These are phyloP conservation scores for Drosophila mimica DNA, from an alignment of 2,888 invertebrate genomes.

Conservation along the genomic window DNA sequence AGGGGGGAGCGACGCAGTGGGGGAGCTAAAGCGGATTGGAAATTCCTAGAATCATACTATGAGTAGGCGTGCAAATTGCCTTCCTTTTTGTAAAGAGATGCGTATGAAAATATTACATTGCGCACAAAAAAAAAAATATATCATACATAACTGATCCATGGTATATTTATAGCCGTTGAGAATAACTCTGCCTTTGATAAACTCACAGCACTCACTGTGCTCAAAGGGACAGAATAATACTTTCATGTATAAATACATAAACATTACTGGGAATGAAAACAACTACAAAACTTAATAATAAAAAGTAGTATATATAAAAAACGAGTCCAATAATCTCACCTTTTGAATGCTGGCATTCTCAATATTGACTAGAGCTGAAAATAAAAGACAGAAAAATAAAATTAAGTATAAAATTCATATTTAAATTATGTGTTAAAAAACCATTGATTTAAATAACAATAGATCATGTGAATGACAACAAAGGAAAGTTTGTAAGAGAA, in stretches of 20 bases:
- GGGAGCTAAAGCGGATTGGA: slow-evolving; percentile 26
- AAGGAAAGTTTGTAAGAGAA: slow-evolving; percentile 38
- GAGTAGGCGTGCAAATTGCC: slow-evolving; percentile 43
- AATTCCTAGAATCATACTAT: slow-evolving; percentile 30
- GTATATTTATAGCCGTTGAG: slow-evolving; percentile 7
- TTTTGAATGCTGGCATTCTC: neutral
- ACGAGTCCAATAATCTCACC: slow-evolving; percentile 39
- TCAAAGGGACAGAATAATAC: slow-evolving; percentile 12
- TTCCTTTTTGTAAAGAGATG: slow-evolving; percentile 15
- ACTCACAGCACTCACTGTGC: neutral
- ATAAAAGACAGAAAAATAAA: slow-evolving; percentile 6
- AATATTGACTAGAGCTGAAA: slow-evolving; percentile 40
- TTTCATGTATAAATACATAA: neutral
- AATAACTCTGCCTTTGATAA: slow-evolving; percentile 7
- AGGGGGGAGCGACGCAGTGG: neutral
- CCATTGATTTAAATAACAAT: slow-evolving; percentile 5
- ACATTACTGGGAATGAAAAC: neutral
- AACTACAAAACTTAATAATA: neutral
- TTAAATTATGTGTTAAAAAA: neutral
- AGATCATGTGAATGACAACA: slow-evolving; percentile 1
- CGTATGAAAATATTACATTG: slow-evolving; percentile 21
- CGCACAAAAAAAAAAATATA: neutral
- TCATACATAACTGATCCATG: slow-evolving; percentile 20
- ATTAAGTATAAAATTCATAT: neutral
- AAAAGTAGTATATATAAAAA: too few relatives aligned